phyloP scores from a whole-genome alignment of 2,888 invertebrate species.

The Phragmatobia fuliginosa region DNA sequence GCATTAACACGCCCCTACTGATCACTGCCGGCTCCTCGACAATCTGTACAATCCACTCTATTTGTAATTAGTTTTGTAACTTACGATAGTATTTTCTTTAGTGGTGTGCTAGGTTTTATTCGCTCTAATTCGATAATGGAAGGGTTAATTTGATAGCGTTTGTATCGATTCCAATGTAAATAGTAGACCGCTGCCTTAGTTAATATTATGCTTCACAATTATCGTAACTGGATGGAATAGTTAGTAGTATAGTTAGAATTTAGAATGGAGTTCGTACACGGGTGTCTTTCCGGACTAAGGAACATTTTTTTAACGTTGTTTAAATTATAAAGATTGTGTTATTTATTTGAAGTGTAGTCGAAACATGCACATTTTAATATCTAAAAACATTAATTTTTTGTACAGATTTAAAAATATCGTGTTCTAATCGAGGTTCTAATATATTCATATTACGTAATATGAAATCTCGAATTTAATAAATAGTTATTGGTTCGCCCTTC shows the following conservation, averaged over 20 bases:
- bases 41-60: neutral
- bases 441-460: too few species aligned
- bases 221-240: too few species aligned
- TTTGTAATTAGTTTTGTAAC: neutral
- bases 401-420: neutral
- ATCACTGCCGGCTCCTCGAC: conserved; percentile 3
- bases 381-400: too few species aligned
- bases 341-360: too few species aligned
- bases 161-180: neutral
- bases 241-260: too few species aligned
- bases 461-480: conserved; percentile 35
- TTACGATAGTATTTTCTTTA: neutral
- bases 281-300: too few species aligned
- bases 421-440: conserved; percentile 21
- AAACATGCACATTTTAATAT: too few species aligned
- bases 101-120: neutral
- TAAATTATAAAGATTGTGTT: too few species aligned
- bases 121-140: neutral
- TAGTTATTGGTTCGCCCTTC: conserved; percentile 35
- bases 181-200: neutral
- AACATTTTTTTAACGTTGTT: too few species aligned
- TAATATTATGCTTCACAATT: too few species aligned
- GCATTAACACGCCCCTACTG: conserved; percentile 26
- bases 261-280: too few species aligned
- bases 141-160: neutral